Conservation (phyloP, 2,797 vertebrate genomes). For the Balearica regulorum region DNA sequence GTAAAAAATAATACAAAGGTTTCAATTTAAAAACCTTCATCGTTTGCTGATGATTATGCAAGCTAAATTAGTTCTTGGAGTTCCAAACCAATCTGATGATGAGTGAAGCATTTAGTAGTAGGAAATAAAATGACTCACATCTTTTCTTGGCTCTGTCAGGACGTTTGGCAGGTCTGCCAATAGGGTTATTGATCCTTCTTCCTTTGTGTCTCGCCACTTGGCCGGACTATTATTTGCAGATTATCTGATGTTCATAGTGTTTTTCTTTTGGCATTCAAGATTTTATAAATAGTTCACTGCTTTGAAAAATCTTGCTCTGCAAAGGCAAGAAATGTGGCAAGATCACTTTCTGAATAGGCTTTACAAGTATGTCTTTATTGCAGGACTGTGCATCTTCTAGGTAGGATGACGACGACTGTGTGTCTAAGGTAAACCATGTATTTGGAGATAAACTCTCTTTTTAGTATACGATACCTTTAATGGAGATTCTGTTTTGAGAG, state of each 20-base stretch:
- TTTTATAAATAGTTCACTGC: background rate
- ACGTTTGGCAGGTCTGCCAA: background rate
- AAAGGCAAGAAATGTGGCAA: background rate
- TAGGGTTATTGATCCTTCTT: slow-evolving; percentile 42
- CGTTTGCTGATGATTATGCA: slow-evolving; percentile 10
- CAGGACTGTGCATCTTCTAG: background rate
- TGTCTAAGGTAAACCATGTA: background rate
- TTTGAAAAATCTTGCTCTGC: background rate
- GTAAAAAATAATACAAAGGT: slow-evolving; percentile 34
- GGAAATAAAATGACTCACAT: background rate
- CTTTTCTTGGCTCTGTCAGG: background rate
- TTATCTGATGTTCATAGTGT: background rate
- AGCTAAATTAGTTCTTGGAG: slow-evolving; percentile 14
- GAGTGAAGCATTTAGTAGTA: background rate
- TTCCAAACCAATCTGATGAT: background rate
- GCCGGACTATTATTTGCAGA: slow-evolving; percentile 38
- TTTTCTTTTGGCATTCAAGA: background rate
- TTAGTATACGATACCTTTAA: background rate
- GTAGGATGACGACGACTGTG: background rate
- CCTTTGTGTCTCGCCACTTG: background rate
- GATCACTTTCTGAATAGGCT: background rate
- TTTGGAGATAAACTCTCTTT: background rate
- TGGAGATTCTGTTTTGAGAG: background rate
- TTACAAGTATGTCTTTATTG: background rate
- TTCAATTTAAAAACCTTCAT: slow-evolving; percentile 51